Conservation (phyloP, 2,113 vertebrate genomes). For the Cephalopterus ornatus region DNA sequence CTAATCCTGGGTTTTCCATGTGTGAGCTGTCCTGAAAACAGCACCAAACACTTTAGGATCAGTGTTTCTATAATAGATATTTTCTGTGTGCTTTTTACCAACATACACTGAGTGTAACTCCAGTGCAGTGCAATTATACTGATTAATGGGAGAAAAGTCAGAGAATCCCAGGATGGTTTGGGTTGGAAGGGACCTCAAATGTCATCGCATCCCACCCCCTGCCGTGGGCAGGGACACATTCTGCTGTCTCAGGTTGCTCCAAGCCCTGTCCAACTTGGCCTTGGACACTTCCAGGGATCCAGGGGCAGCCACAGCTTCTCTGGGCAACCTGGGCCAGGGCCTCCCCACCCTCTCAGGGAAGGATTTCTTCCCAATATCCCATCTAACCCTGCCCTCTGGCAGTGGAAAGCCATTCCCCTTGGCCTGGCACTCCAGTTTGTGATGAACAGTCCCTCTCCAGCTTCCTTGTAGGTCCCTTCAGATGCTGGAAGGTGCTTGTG, state of each 20-base stretch:
- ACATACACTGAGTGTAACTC: neutral
- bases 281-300: neutral
- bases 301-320: neutral
- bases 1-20: neutral
- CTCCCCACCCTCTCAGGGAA: neutral
- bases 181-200: neutral
- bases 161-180: neutral
- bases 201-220: neutral
- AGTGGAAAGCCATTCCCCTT: neutral
- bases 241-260: neutral
- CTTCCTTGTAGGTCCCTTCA: neutral
- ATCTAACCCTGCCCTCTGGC: accelerated
- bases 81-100: neutral
- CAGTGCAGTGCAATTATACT: neutral
- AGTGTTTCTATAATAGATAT: neutral
- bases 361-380: neutral
- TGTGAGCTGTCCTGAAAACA: neutral
- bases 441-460: neutral
- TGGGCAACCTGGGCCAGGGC: neutral
- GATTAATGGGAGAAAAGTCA: neutral
- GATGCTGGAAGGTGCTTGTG: neutral
- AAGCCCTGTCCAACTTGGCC: neutral
- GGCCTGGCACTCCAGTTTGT: neutral
- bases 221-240: neutral
- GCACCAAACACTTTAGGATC: neutral